Percentiles rank a stretch among this genome's conserved stretches.
These are phyloP conservation scores for Scelioninae gen. 1 DNA, from an alignment of 2,888 invertebrate species.

Conservation along the genomic window DNA sequence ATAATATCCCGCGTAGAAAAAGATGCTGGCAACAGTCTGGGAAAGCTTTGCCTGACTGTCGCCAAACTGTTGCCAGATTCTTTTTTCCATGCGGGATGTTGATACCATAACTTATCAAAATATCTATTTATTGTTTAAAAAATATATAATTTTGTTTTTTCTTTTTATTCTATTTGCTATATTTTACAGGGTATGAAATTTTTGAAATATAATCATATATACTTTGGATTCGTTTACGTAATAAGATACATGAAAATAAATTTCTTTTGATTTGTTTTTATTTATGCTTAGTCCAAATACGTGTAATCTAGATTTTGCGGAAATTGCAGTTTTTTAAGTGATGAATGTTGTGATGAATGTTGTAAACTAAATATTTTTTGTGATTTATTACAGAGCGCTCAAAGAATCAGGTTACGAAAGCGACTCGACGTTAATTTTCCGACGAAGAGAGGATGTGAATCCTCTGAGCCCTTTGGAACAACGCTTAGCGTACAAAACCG, in stretches of 20 bases:
- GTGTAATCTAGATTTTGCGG: not conserved
- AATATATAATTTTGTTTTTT: too few relatives aligned
- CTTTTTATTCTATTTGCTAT: too few relatives aligned
- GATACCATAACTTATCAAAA: too few relatives aligned
- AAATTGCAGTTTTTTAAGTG: not conserved
- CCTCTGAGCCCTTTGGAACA: slow-evolving; percentile 93
- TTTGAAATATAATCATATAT: too few relatives aligned
- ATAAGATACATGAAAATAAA: not conserved
- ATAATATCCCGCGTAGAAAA: too few relatives aligned
- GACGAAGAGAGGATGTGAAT: slow-evolving; percentile 89
- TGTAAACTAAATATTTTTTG: slow-evolving; percentile 5
- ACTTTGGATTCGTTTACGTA: too few relatives aligned
- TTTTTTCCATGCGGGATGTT: too few relatives aligned
- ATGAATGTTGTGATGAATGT: slow-evolving; percentile 12
- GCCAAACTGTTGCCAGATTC: too few relatives aligned
- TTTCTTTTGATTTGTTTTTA: slow-evolving; percentile 7
- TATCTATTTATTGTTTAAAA: too few relatives aligned
- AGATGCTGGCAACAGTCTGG: too few relatives aligned
- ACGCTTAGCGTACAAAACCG: slow-evolving; percentile 92
- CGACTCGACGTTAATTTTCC: slow-evolving; percentile 94
- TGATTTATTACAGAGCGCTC: slow-evolving; percentile 86
- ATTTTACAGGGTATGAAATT: too few relatives aligned
- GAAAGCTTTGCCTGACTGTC: too few relatives aligned
- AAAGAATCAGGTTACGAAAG: slow-evolving; percentile 97
- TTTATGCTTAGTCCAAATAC: not conserved